Base-by-base conservation (phyloP, 2,888 invertebrate species). In the Oscheius sp. region DNA sequence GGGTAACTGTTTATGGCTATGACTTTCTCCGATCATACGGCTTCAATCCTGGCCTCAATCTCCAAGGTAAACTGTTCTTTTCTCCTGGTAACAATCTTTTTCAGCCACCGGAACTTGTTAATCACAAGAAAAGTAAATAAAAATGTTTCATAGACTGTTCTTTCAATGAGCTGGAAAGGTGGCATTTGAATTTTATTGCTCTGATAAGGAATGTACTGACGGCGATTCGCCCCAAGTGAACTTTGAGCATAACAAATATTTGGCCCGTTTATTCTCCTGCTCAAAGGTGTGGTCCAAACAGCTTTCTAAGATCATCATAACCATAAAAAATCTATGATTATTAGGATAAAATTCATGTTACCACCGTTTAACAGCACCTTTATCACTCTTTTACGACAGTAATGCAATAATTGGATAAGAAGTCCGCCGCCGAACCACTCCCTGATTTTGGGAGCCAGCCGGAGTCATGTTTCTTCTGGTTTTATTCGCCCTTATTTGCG, bases 1-100 rank as follows among this genome's bases (percentile, higher is more conserved):
- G 74, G 2, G 74, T 63, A 9, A 63, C 55, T 21, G 69, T 74
- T 6, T 74, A 69, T 29, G 69, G 69, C 13, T 69, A 43, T 25
- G 74, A 63, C 0, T 21, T 23, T 3, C 25, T 41, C 23, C 27
- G 35, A 16, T 59, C 69, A 13, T 74, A 74, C 29, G 74, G 29
- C 29, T 74, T 61, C 45, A 63, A 46, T 35, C n/a, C 69, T 29
- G 73, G 73, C 35, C 25, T 73, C 1, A 25, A 53, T 53, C 27
- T 66, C 12, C 55, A 25, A 23, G 23, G 72, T 66, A 18, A 63
- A 35, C 6, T 41, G 3, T 3, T 0, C 23, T 1, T 63, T 13
- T 27, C 21, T 23, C n/a, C 3, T 21, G 7, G 2, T 63, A 1
- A 45, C 3, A 35, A 1, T 45, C 25, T 58, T 1, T 63, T 63